These are phyloP conservation scores for Camelus bactrianus DNA, from an alignment of 2,113 vertebrate genomes.

Conservation along the genomic window DNA sequence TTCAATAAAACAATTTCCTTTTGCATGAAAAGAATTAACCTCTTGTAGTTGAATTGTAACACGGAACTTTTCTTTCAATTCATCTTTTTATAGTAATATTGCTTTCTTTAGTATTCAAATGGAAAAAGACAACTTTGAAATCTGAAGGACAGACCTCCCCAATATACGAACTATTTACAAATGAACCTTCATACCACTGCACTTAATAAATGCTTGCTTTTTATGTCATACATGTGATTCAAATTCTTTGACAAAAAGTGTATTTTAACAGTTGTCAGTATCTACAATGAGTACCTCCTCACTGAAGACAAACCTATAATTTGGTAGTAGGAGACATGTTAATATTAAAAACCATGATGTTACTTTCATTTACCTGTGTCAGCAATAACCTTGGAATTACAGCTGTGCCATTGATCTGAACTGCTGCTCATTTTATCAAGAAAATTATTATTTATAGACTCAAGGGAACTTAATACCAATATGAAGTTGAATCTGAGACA, in stretches of 20 bases:
- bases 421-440: constrained; percentile 52
- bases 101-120: constrained; percentile 45
- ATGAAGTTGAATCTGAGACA: not conserved
- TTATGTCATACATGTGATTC: constrained; percentile 20
- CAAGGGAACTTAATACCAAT: constrained; percentile 19
- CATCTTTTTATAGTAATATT: constrained; percentile 31
- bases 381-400: constrained; percentile 55
- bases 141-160: not conserved
- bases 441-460: constrained; percentile 54
- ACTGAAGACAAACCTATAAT: constrained; percentile 59
- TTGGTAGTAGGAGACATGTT: constrained; percentile 27
- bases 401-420: not conserved
- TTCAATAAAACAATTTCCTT: not conserved
- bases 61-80: constrained; percentile 18
- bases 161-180: constrained; percentile 33
- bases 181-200: not conserved
- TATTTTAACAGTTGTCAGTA: constrained; percentile 68
- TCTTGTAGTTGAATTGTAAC: constrained; percentile 35
- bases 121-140: constrained; percentile 28
- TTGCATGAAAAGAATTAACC: not conserved
- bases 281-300: constrained; percentile 31
- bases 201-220: constrained; percentile 52
- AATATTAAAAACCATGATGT: constrained; percentile 49
- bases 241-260: constrained; percentile 38
- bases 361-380: constrained; percentile 50